Conservation (phyloP, 2,888 invertebrate genomes). For the Azorinus chamasolen region DNA sequence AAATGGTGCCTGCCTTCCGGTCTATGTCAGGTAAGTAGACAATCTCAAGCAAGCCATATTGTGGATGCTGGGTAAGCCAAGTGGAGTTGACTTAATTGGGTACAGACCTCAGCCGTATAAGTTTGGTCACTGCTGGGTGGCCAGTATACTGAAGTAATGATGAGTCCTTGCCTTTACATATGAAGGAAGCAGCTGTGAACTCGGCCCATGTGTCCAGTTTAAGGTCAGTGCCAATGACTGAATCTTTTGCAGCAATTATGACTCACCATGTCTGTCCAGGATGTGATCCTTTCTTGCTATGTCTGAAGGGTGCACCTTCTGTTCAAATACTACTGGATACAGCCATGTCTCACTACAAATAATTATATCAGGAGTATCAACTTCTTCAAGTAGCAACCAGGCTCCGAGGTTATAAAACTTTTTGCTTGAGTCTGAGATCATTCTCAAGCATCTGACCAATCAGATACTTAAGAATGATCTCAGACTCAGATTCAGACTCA, state of each 20-base stretch:
- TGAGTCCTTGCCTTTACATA: conserved; percentile 6
- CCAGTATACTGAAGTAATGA: conserved; percentile 17
- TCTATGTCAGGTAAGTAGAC: conserved; percentile 29
- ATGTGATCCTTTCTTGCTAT: conserved; percentile 14
- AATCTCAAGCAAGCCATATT: not conserved
- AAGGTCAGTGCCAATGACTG: conserved; percentile 13
- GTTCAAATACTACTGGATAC: conserved; percentile 5
- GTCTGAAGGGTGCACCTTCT: conserved; percentile 2
- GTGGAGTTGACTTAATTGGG: not conserved
- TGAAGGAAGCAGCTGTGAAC: conserved; percentile 5
- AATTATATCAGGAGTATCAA: no score
- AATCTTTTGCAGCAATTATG: conserved; percentile 22
- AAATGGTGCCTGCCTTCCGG: conserved; percentile 7
- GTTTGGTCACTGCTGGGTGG: not conserved
- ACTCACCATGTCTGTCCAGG: conserved; percentile 20
- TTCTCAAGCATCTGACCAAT: no score
- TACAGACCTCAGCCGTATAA: not conserved
- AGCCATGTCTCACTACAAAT: conserved; percentile 36
- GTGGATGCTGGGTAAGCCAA: not conserved
- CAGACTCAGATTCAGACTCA: no score
- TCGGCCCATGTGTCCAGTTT: conserved; percentile 1
- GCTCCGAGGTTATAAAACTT: no score
- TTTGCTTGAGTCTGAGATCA: no score
- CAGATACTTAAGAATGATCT: no score
- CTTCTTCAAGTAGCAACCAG: no score